Conservation (phyloP, 2,888 invertebrate species). For the Leptinotarsa juncta region DNA sequence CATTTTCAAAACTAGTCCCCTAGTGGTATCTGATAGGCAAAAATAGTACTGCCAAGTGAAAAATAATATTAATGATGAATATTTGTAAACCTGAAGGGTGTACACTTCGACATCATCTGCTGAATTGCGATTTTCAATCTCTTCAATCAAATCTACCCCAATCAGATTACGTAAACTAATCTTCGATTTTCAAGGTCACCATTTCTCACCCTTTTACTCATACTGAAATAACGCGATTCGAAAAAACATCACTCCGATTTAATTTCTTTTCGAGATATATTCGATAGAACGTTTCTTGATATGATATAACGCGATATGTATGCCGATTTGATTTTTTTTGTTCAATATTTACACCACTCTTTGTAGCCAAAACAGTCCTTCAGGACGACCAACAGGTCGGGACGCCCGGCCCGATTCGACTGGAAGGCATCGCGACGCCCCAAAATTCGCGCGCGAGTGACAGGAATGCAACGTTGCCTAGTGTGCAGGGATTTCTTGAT, state of each 20-base stretch:
- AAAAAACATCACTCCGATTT: background rate
- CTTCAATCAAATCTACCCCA: background rate
- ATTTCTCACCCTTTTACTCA: slow-evolving; percentile 17
- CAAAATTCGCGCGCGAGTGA: slow-evolving; percentile 54
- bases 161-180: slow-evolving; percentile 12
- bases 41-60: background rate
- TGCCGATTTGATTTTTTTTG: background rate
- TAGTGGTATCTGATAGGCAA: background rate
- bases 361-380: slow-evolving; percentile 28
- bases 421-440: slow-evolving; percentile 46
- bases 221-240: background rate
- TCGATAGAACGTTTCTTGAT: background rate
- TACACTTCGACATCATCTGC: too few relatives aligned
- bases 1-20: background rate
- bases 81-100: too few relatives aligned
- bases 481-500: slow-evolving; percentile 4
- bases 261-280: background rate
- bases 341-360: slow-evolving; percentile 11
- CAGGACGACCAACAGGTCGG: slow-evolving; percentile 58
- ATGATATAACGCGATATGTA: slow-evolving; percentile 9
- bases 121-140: background rate
- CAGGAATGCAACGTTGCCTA: slow-evolving; percentile 38
- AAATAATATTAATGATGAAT: background rate
- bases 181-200: slow-evolving; percentile 4
- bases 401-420: slow-evolving; percentile 55